Evolutionary conservation across 1,140 invertebrate species (phyloP), one percentile per base, ranked within the genome.

Genomic region (Drosophila orosa): DNA sequence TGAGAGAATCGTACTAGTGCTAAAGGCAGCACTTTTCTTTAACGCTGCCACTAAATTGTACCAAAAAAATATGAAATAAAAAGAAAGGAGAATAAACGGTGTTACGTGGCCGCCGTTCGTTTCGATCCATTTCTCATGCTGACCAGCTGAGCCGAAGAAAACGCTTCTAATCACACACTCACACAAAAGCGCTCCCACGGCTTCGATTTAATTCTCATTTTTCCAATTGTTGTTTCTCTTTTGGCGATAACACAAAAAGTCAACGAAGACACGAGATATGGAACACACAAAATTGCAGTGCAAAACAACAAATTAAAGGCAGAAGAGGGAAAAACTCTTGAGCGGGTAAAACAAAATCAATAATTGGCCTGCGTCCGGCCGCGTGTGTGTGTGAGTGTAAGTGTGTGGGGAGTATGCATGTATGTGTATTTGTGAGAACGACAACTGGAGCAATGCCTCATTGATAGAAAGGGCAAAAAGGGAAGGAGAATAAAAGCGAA

Each of bases 401-500:
- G 47, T 57, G 48, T 57, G 19, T 58, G 54, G 48, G 29, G 35
- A 44, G 60, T 42, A 24, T 62, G 50, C 19, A 33, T 61, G 62
- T 37, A 44, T 56, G 62, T 54, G 48, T 55, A 25, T 56, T 44
- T 58, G 60, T 61, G 60, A 27, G 27, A 37, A 35, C 56, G 66
- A 69, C 78, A 87, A 68, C 61, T 76, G 63, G 68, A 79, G 62
- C 79, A 87, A 79, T 82, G 79, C 59, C 76, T 86, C 71, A 87
- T 79, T 75, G 67, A 44, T 45, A 48, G 60, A 65, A 45, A 69
- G 58, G 31, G 63, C 47, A 33, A 37, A 60, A 31, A 68, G 45
- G 40, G 5, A 54, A 48, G 45, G 39, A 31, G n/a, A 54, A 31
- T 24, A 31, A 39, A 61, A 24, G 55, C n/a, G 3, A 61, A 37